Evolutionary conservation across 2,797 vertebrate species (phyloP), one percentile per base, ranked within the genome.

Genomic region (Oreochromis mossambicus): DNA sequence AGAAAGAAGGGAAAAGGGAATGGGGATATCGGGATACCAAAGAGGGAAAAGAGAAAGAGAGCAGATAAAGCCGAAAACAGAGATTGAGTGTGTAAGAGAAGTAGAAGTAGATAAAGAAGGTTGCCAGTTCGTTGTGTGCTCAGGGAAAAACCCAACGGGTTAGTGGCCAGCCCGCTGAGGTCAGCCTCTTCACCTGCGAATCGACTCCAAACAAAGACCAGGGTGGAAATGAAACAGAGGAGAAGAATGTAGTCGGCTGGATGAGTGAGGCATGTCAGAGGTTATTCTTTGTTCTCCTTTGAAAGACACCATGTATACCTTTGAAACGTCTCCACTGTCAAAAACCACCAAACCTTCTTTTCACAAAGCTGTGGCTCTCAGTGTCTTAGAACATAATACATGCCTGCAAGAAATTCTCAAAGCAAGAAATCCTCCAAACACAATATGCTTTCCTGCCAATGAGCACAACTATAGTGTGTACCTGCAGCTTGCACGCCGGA

Each of bases 221-320:
- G 56, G 52, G 63, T 11, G 63, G 75, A 79, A 86, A 77, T 24
- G 75, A 86, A 91, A 82, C 46, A 5, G 48, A 83, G 82, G 78
- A 85, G 83, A 80, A 87, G 78, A 86, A 80, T 87, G 89, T 78
- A 79, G 83, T 85, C 17, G 52, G 41, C 51, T 76, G 78, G 78
- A 92, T 86, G 85, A 87, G 84, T 91, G 89, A 51, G 51, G 76
- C n/a, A n/a, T 80, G 90, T 91, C 83, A 88, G 41, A 83, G 93
- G 92, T 93, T 87, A 85, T 73, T 83, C 86, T 92, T 92, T 94
- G 88, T 94, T 94, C 91, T 86, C 55, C 81, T 86, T 79, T 91
- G 75, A 94, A 88, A 91, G 84, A 83, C 66, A 61, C 75, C 4
- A 7, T 81, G 80, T 84, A 66, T 38, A 79, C 36, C 38, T 79